Base-by-base conservation (phyloP, 2,888 invertebrate genomes). In the Polyploca ridens region DNA sequence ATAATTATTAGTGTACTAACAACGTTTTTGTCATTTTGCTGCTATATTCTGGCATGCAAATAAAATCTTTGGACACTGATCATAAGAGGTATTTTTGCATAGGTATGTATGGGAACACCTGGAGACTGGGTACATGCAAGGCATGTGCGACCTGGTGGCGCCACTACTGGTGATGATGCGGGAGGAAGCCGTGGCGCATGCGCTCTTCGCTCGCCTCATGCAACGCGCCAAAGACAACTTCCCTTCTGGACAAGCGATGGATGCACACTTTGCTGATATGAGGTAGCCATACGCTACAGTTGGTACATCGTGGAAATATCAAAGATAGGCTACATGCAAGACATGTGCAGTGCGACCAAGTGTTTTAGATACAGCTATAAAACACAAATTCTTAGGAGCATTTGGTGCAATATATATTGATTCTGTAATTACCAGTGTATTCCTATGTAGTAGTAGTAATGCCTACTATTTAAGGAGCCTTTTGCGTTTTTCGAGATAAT, bases 71-170 rank as follows among this genome's bases (percentile, higher is more conserved):
- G 0, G 1, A 46, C 1, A 6, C n/a, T n/a, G 6, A 54, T 38
- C 33, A 27, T 14, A 35, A 60, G 16, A 60, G n/a, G 1, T 38
- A 5, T 16, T 16, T 44, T 62, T 10, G 58, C 62, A 14, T 79
- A 98, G 98, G n/a, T 99, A 98, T 89, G 99, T 99, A 3, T 99
- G 99, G 98, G 98, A 99, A 84, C 98, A 99, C 86, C 91, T 99
- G 74, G 98, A 99, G 62, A 96, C 97, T 49, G 99, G 99, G 13
- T 99, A 99, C 92, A 98, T 99, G 95, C 99, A 99, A 89, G 99
- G 99, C 78, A 99, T 99, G 99, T 99, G 99, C 88, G 99, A 99
- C 91, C 94, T 99, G 67, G 98, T 97, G 0, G 99, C 99, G 0
- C 99, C 99, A 0, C 93, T 99, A 1, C 95, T 99, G 27, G 99